phyloP scores from a whole-genome alignment of 2,113 vertebrate species.

The Anseranas semipalmata region DNA sequence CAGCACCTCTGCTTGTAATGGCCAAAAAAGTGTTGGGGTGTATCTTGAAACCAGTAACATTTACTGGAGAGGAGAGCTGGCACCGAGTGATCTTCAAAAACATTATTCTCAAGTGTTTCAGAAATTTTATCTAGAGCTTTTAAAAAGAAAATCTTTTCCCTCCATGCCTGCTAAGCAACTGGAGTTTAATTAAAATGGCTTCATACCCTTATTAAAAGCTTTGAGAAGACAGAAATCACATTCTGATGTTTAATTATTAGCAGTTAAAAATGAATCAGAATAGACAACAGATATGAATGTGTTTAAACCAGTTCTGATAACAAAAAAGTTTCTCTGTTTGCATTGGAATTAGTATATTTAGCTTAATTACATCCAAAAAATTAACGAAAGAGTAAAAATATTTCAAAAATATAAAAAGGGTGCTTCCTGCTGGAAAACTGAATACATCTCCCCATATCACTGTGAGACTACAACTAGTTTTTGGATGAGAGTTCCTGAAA shows the following conservation, averaged over 20 bases:
- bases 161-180: not conserved
- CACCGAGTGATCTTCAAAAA: not conserved
- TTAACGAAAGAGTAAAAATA: not conserved
- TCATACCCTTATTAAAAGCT: not conserved
- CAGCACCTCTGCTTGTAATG: not conserved
- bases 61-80: not conserved
- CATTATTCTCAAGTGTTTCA: not conserved
- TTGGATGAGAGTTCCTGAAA: not conserved
- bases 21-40: not conserved
- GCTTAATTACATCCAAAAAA: not conserved
- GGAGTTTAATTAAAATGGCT: not conserved
- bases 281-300: not conserved
- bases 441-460: not conserved
- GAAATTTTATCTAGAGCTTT: not conserved
- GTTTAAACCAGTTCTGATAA: not conserved
- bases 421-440: not conserved
- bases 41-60: not conserved
- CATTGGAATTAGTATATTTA: not conserved
- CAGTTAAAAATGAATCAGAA: not conserved
- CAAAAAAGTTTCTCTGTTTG: not conserved
- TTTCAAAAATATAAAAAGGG: not conserved
- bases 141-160: not conserved
- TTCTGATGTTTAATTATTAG: not conserved
- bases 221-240: not conserved
- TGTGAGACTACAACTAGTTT: not conserved